These are phyloP conservation scores for Patiria pectinifera DNA, from an alignment of 53 echinoderm and acorn worm species.

Conservation along the genomic window DNA sequence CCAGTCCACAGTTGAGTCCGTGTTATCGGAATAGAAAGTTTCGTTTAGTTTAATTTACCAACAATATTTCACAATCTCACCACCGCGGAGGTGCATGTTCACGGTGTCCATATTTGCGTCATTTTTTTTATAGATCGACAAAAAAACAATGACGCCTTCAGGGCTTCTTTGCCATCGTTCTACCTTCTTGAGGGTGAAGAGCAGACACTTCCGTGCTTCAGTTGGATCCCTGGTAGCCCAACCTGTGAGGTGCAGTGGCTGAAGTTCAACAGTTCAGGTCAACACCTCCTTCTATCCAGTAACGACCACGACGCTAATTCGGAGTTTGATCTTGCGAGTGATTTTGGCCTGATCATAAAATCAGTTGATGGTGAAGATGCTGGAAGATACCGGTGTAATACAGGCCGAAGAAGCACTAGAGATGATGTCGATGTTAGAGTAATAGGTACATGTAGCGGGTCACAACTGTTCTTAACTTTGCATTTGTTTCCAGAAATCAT, in stretches of 20 bases:
- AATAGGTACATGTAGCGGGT: not conserved
- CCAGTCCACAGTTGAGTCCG: too few relatives aligned
- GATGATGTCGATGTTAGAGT: not conserved
- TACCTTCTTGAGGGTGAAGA: not conserved
- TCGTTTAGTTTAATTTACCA: too few relatives aligned
- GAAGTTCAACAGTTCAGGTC: not conserved
- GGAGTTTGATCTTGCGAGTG: not conserved
- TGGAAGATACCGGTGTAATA: not conserved
- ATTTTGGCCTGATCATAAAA: not conserved
- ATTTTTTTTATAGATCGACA: not conserved
- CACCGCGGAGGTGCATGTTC: not conserved
- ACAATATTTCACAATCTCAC: too few relatives aligned
- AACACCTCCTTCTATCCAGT: not conserved
- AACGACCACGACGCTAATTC: not conserved
- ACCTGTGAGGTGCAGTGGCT: slow-evolving; percentile 11
- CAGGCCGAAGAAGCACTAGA: not conserved
- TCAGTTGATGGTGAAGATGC: slow-evolving; percentile 9
- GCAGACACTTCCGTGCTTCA: too few relatives aligned
- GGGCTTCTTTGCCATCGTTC: not conserved
- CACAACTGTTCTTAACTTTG: not conserved
- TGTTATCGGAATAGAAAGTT: too few relatives aligned
- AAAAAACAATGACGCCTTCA: not conserved
- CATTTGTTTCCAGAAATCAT: too few relatives aligned
- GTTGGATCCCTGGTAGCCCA: not conserved
- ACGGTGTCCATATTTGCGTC: not conserved